Percentiles rank a stretch among this genome's conserved stretches.
Evolutionary conservation across 2,797 vertebrate species (phyloP).

Genomic region (Schizopygopsis malacanthus): DNA sequence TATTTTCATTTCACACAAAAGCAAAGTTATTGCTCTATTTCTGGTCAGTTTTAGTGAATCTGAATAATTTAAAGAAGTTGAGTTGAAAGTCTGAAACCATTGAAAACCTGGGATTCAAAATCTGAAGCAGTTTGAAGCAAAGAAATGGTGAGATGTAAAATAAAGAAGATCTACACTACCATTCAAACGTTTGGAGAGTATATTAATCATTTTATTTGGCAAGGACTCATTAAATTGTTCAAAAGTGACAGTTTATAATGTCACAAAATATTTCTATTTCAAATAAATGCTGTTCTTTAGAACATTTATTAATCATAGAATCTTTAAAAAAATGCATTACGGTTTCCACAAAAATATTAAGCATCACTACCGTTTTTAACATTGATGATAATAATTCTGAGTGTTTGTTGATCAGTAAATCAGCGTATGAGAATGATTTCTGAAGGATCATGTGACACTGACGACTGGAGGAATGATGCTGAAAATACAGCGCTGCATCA

Average conservation of each 20-base stretch:
- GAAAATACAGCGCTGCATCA: neutral
- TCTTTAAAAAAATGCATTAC: neutral
- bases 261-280: no score
- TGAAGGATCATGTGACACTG: no score
- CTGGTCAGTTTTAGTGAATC: neutral
- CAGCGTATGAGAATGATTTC: no score
- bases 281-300: neutral
- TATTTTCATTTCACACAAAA: neutral
- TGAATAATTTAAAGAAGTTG: neutral
- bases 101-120: neutral
- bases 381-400: neutral
- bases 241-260: neutral
- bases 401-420: no score
- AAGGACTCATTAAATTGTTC: neutral
- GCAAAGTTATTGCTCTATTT: neutral
- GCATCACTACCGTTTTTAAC: neutral
- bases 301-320: neutral
- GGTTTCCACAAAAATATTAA: neutral
- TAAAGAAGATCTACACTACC: neutral
- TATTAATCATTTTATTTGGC: neutral
- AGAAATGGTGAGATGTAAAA: neutral
- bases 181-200: neutral
- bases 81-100: neutral
- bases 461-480: no score
- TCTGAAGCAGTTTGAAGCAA: neutral